Evolutionary conservation across 2,113 vertebrate species (phyloP).

Genomic region (Okapia johnstoni): DNA sequence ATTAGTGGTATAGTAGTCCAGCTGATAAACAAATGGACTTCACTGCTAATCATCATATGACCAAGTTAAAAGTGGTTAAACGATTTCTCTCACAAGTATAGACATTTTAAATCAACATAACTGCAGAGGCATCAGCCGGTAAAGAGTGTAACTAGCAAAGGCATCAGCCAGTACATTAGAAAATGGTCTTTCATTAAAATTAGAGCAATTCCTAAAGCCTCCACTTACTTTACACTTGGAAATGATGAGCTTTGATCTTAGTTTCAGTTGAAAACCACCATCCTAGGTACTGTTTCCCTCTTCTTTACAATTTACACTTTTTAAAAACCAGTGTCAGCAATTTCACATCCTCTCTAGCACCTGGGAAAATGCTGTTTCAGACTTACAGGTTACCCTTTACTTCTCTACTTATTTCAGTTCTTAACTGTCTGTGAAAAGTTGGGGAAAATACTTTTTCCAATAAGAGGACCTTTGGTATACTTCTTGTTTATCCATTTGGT

Average conservation of each 20-base stretch:
- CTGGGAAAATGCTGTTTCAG: constrained; percentile 66
- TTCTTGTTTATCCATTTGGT: constrained; percentile 19
- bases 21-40: neutral
- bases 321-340: constrained; percentile 73
- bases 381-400: constrained; percentile 2
- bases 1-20: neutral
- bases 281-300: constrained; percentile 74
- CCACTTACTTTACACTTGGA: constrained; percentile 60
- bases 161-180: constrained; percentile 17
- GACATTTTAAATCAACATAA: constrained; percentile 62
- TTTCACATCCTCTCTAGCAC: constrained; percentile 72
- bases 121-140: constrained; percentile 17
- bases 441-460: neutral
- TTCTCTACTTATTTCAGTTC: neutral
- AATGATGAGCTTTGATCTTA: constrained; percentile 68
- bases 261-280: constrained; percentile 71
- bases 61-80: neutral
- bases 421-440: neutral
- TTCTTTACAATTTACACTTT: constrained; percentile 75
- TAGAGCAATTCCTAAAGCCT: constrained; percentile 56
- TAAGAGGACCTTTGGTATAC: neutral
- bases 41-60: neutral
- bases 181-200: constrained; percentile 67
- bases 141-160: neutral
- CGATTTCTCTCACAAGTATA: neutral